A percentile compares a stretch with the other conserved stretches of the same genome.
phyloP scores from a whole-genome alignment of 1,140 invertebrate species.

The Scaptomyza pallida region DNA sequence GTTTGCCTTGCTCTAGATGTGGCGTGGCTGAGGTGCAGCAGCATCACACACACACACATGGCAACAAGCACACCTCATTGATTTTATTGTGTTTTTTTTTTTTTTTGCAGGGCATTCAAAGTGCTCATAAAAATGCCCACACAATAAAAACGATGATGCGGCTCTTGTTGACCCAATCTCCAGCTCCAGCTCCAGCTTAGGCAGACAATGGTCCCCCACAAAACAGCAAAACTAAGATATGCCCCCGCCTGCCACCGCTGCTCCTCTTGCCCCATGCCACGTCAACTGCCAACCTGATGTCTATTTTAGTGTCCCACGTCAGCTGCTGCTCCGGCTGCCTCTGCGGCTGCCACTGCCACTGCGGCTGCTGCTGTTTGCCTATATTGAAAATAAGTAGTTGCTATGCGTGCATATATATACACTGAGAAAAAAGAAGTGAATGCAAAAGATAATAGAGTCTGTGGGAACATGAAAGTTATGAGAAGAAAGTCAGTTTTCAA shows the following conservation, averaged over 20 bases:
- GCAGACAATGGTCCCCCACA: conserved; percentile 40
- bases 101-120: conserved; percentile 73
- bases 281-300: conserved; percentile 64
- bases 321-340: no score
- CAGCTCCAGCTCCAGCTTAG: conserved; percentile 25
- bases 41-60: conserved; percentile 14
- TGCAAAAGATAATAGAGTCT: not conserved
- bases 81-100: conserved; percentile 82
- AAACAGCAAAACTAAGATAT: conserved; percentile 31
- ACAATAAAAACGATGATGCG: conserved; percentile 80
- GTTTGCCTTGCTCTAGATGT: conserved; percentile 54
- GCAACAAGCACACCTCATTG: conserved; percentile 70
- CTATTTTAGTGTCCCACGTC: conserved; percentile 60
- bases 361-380: conserved; percentile 23
- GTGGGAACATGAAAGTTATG: no score
- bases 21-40: conserved; percentile 58
- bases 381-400: conserved; percentile 16
- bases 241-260: not conserved
- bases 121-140: conserved; percentile 81
- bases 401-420: conserved; percentile 10
- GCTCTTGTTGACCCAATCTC: conserved; percentile 48
- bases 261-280: conserved; percentile 37
- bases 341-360: no score
- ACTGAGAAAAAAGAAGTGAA: not conserved
- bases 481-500: no score